Percentiles rank a stretch among this genome's conserved stretches.
phyloP scores from a whole-genome alignment of 2,113 vertebrate genomes.

The chimpanzee (Pan troglodytes) region DNA sequence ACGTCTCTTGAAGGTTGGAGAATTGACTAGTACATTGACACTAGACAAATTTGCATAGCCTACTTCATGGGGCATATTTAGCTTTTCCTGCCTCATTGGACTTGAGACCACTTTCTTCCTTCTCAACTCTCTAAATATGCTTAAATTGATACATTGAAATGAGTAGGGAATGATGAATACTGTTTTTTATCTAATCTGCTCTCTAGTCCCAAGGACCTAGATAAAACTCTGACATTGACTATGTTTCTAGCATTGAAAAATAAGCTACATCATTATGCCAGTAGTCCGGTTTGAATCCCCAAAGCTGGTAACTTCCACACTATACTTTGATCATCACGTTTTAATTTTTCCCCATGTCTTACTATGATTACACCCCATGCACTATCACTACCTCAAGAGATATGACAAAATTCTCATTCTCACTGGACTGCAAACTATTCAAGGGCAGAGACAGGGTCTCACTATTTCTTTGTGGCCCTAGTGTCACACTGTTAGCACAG shows the following conservation, averaged over 20 bases:
- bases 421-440: not conserved
- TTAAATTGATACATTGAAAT: not conserved
- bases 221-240: conserved; percentile 6
- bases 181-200: not conserved
- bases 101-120: not conserved
- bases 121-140: not conserved
- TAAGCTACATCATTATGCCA: not conserved
- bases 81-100: not conserved
- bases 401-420: not conserved
- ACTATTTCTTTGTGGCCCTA: not conserved
- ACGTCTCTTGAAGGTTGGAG: not conserved
- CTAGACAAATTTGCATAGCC: not conserved
- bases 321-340: not conserved
- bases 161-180: not conserved
- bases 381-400: not conserved
- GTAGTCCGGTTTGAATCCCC: not conserved
- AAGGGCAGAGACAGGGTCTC: not conserved
- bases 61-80: not conserved
- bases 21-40: not conserved
- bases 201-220: not conserved
- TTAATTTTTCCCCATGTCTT: not conserved
- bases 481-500: not conserved
- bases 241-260: not conserved
- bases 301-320: not conserved
- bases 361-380: too few species aligned